Conservation (phyloP, 2,797 vertebrate genomes). For the Serranus cabrilla region DNA sequence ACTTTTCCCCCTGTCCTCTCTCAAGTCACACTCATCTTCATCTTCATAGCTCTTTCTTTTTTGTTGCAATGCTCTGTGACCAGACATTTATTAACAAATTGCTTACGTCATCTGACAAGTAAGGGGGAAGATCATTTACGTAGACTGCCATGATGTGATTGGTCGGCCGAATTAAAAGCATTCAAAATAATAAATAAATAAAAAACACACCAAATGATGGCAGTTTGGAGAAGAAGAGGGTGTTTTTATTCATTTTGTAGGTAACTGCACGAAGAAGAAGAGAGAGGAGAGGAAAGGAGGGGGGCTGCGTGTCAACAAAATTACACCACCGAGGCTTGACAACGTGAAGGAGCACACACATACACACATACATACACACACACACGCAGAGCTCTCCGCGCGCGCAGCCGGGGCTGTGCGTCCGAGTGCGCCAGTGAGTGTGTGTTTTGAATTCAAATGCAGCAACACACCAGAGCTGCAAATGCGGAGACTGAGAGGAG, state of each 20-base stretch:
- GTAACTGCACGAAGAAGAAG: slow-evolving; percentile 25
- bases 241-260: slow-evolving; percentile 32
- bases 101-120: slow-evolving; percentile 73
- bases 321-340: slow-evolving; percentile 67
- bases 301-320: slow-evolving; percentile 60
- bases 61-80: slow-evolving; percentile 40
- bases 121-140: slow-evolving; percentile 43
- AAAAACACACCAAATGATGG: slow-evolving; percentile 45
- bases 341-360: slow-evolving; percentile 52
- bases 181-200: too few relatives aligned
- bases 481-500: slow-evolving; percentile 76
- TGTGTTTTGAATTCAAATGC: slow-evolving; percentile 90
- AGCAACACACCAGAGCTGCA: slow-evolving; percentile 79
- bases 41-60: not conserved
- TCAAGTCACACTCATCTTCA: slow-evolving; percentile 46
- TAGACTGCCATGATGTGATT: slow-evolving; percentile 59
- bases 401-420: slow-evolving; percentile 75
- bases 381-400: slow-evolving; percentile 40
- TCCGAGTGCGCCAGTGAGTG: slow-evolving; percentile 85
- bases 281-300: not conserved
- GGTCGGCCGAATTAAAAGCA: slow-evolving; percentile 33
- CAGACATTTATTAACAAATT: slow-evolving; percentile 67
- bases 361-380: not conserved
- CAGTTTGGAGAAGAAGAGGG: slow-evolving; percentile 36
- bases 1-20: slow-evolving; percentile 67